Conservation (phyloP, 2,888 invertebrate genomes). For the Lasioglossum calceatum region DNA sequence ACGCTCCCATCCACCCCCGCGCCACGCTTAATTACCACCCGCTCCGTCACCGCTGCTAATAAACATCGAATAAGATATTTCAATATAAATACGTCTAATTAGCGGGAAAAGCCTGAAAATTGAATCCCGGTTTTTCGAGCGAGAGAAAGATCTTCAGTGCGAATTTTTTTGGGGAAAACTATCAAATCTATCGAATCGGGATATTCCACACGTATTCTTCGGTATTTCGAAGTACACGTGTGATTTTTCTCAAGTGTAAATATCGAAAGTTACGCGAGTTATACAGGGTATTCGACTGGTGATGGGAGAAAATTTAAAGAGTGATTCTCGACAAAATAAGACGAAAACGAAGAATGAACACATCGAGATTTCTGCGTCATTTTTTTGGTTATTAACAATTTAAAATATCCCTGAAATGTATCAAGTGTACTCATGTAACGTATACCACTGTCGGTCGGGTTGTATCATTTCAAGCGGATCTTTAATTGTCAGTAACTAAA, state of each 20-base stretch:
- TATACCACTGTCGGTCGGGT: too few species aligned
- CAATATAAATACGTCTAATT: constrained; percentile 21
- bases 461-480: too few species aligned
- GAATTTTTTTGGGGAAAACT: too few species aligned
- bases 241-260: neutral
- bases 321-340: too few species aligned
- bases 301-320: too few species aligned
- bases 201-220: neutral
- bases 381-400: too few species aligned
- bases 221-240: neutral
- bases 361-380: too few species aligned
- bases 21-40: neutral
- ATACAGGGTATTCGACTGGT: neutral
- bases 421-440: too few species aligned
- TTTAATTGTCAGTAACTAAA: too few species aligned
- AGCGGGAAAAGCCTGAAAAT: constrained; percentile 28
- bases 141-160: neutral
- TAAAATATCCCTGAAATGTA: too few species aligned
- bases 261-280: neutral
- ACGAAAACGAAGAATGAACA: too few species aligned
- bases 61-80: constrained; percentile 3
- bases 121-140: constrained; percentile 31
- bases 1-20: neutral
- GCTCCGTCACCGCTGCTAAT: neutral
- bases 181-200: neutral